phyloP scores from a whole-genome alignment of 2,888 invertebrate genomes.

The Tenthredo distinguenda region DNA sequence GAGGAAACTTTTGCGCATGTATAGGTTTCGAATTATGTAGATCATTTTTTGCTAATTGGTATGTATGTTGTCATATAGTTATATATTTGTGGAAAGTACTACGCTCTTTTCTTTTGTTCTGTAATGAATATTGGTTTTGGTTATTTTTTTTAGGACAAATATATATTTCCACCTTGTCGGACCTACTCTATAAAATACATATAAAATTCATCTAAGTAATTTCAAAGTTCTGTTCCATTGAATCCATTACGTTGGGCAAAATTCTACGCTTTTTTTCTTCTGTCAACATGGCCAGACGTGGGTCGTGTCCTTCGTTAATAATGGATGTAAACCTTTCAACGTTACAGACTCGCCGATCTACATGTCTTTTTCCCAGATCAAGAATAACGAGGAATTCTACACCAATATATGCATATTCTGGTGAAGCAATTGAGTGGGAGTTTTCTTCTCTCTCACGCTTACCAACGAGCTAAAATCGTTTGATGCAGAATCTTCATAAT shows the following conservation, averaged over 20 bases:
- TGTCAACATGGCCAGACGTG: constrained; percentile 33
- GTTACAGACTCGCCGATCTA: background rate
- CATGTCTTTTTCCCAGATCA: background rate
- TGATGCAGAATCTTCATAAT: constrained; percentile 28
- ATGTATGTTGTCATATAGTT: background rate
- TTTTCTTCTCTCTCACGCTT: constrained; percentile 33
- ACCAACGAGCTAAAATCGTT: constrained; percentile 34
- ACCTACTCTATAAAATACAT: background rate
- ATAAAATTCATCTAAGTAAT: constrained; percentile 26
- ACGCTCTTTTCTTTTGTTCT: background rate
- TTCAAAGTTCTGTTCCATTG: constrained; percentile 14
- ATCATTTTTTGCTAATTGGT: background rate
- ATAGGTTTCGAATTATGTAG: background rate
- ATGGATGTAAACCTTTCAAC: constrained; percentile 34
- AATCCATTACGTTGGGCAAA: constrained; percentile 12
- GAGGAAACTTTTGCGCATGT: background rate
- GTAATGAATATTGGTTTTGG: background rate
- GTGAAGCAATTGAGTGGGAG: background rate
- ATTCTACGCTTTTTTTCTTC: background rate
- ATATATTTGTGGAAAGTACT: background rate
- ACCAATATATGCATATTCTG: background rate
- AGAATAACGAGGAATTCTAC: background rate
- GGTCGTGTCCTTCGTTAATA: constrained; percentile 33
- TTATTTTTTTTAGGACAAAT: background rate
- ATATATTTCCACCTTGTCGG: background rate